A percentile compares a stretch with the other conserved stretches of the same genome.
Conservation (phyloP, 2,113 vertebrate species). For the Eubucco bourcierii region DNA sequence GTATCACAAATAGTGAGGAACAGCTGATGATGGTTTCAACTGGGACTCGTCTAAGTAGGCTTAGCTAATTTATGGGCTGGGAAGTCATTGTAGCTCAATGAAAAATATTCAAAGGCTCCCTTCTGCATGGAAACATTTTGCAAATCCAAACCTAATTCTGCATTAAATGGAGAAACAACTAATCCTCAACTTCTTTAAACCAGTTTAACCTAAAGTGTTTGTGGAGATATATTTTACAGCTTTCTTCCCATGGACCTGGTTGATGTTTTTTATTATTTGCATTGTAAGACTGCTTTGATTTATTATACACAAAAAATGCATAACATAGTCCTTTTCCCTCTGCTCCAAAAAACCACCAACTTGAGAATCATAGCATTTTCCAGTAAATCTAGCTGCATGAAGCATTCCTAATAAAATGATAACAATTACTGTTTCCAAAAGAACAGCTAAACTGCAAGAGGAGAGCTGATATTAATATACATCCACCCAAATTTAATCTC, state of each 20-base stretch:
- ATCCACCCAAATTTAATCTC: not conserved
- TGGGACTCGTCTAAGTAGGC: not conserved
- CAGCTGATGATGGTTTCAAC: not conserved
- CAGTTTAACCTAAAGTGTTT: not conserved
- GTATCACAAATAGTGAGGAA: not conserved
- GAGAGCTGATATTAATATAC: not conserved
- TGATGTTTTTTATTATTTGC: not conserved
- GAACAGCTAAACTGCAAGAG: not conserved
- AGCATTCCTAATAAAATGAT: not conserved
- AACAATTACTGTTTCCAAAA: not conserved
- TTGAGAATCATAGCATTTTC: not conserved
- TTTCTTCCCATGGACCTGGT: not conserved
- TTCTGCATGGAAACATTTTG: not conserved
- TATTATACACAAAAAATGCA: not conserved
- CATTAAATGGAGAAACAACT: not conserved
- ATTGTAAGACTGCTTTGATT: not conserved
- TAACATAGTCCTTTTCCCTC: not conserved
- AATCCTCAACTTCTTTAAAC: not conserved
- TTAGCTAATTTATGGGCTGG: not conserved
- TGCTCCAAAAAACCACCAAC: not conserved
- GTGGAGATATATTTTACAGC: not conserved
- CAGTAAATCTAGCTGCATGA: not conserved
- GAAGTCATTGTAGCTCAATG: not conserved
- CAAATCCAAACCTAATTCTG: not conserved
- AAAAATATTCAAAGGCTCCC: not conserved